Base-by-base conservation (phyloP, 2,888 invertebrate genomes). In the Xestia rhomboidea region DNA sequence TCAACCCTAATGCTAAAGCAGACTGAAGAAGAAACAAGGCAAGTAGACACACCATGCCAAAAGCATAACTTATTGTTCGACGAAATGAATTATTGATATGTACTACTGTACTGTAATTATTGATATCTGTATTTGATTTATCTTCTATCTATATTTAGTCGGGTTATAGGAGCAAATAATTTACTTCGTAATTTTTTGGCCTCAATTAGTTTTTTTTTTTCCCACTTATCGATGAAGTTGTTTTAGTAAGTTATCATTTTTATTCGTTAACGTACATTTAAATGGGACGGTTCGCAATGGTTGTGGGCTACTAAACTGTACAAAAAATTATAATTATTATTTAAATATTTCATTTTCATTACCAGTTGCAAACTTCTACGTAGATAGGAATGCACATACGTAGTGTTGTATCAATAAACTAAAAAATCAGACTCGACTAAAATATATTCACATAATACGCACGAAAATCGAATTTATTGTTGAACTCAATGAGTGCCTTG, bases 351-450 rank as follows among this genome's bases (percentile, higher is more conserved):
- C 4, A 64, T 46, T 62, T 44, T 30, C 10, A 34, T 18, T 44
- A 18, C 21, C 21, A n/a, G 24, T 10, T 18, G 8, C 7, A 5
- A 38, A 3, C 1, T 64, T 79, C 18, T 71, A n/a, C 38, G 8
- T 68, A 60, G 46, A 82, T 44, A 60, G 67, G 44, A 76, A 69
- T 38, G 76, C 15, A 54, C 1, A n/a, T 41, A 27, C 57, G 18
- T 54, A 83, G 70, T 71, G 83, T 27, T 75, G 82, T 54, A 0
- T 24, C 3, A 34, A 54, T 4, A 30, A 41, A 62, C 44, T 41
- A 63, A 21, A 15, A 57, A n/a, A 1, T 13, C 0, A 18, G 1
- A 57, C 63, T 77, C 68, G 44, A 77, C 77, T 82, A 82, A 71
- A 34, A 34, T 0, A 4, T n/a, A 30, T 0, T 6, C 2, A n/a